Evolutionary conservation across 2,113 vertebrate genomes (phyloP), one percentile per base, ranked within the genome.

Genomic region (Thamnophis sirtalis): DNA sequence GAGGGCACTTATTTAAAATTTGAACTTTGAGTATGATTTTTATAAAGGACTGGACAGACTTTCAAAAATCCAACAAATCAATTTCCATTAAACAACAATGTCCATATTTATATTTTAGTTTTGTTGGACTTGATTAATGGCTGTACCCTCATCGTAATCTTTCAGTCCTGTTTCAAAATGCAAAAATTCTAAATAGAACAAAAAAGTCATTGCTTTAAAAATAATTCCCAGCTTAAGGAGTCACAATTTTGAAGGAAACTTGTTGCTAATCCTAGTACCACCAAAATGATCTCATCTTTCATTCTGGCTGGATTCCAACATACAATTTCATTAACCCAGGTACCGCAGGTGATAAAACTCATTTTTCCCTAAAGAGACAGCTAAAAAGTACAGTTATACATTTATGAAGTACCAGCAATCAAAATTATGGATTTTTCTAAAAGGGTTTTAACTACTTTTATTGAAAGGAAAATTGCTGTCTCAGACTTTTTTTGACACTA

Each of bases 341-440:
- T 98, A 98, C 97, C 93, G 97, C 97, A 98, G 98, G 98, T 98
- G 98, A 98, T 98, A 98, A 98, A 98, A 98, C 98, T 98, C 98
- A 98, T 98, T 98, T 98, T 98, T 97, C 98, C 98, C 98, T 98
- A 98, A 98, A 98, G 98, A 98, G 98, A 98, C 97, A 98, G 98
- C 98, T 98, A 98, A 98, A 98, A 98, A 98, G 98, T 98, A 98
- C 97, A 98, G 98, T 98, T 98, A 98, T 97, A 98, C 98, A 98
- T 98, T 98, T 98, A 98, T 98, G 97, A 98, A 98, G 97, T 98
- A 98, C 97, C 97, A 97, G 98, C 97, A 98, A 98, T 98, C 98
- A 98, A 98, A 98, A 98, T 98, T 98, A 98, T 98, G 98, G 98
- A 98, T 98, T 98, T 60, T 98, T 98, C 97, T 98, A 98, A 98